Base-by-base conservation (phyloP, 2,113 vertebrate species). In the Syrrhaptes paradoxus region DNA sequence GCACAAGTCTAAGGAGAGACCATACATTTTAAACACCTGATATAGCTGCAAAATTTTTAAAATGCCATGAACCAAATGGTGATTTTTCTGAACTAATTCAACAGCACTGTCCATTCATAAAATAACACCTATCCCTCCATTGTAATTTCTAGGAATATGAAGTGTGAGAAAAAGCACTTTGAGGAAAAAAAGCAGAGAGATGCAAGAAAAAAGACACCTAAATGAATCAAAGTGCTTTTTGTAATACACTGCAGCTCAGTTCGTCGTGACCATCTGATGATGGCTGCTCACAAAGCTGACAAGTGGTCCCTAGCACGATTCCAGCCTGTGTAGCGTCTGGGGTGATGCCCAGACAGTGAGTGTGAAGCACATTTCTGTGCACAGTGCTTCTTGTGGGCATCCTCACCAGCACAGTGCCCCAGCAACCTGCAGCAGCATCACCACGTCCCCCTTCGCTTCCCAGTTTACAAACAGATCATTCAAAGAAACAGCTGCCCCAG, bases 401-500 rank as follows among this genome's bases (percentile, higher is more conserved):
- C n/a, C 45, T 70, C n/a, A 48, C 3, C 11, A 20, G 52, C 41
- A 36, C 29, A 6, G 43, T 6, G 25, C 10, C 31, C 32, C 34
- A 20, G 59, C 24, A 46, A 13, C 59, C 31, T 45, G 24, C 55
- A 74, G 21, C 51, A 74, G 24, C 51, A 67, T 4, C 57, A n/a
- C 22, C 76, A 36, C 3, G 6, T 58, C 20, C 16, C 12, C 2
- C 10, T 31, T 11, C 0, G 1, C 3, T 36, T 62, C 29, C 22
- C 19, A 36, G 48, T 16, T 51, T 3, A 55, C 59, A 78, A 51
- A 51, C 15, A 46, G 14, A 21, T 83, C 7, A 5, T 17, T 17
- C 16, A 25, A 31, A 17, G 11, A n/a, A 59, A 79, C 9, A 41
- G 4, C 3, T 3, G 3, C 8, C 25, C 32, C 0, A 1, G 45